Conservation (phyloP, 2,888 invertebrate genomes). For the Hirudinaria manillensis region DNA sequence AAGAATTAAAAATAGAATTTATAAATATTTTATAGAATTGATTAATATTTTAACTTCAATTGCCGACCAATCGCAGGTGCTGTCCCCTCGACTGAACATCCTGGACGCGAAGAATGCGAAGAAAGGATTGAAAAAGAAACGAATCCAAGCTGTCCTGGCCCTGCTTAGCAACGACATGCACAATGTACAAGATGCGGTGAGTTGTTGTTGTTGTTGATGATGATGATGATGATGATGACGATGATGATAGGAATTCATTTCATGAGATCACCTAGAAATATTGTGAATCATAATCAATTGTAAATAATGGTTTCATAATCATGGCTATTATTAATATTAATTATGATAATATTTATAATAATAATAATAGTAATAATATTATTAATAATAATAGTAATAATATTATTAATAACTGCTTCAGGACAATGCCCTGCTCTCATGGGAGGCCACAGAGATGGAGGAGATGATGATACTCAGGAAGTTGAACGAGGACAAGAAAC, state of each 20-base stretch:
- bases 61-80: not conserved
- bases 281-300: no score
- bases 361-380: not conserved
- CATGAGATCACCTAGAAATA: not conserved
- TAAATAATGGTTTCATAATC: no score
- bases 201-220: slow-evolving; percentile 21
- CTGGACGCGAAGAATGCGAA: not conserved
- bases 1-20: not conserved
- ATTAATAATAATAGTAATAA: not conserved
- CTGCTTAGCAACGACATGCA: not conserved
- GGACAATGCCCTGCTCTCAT: not conserved
- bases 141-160: not conserved
- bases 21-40: not conserved
- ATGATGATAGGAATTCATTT: not conserved
- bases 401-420: not conserved
- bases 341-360: not conserved
- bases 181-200: not conserved
- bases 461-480: slow-evolving; percentile 5
- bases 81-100: not conserved
- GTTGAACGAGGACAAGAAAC: slow-evolving; percentile 1
- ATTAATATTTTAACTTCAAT: not conserved
- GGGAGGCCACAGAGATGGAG: slow-evolving; percentile 10
- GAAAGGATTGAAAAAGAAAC: not conserved
- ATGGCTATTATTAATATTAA: no score
- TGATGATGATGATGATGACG: slow-evolving; percentile 19